Evolutionary conservation across 2,888 invertebrate genomes (phyloP), one percentile per base, ranked within the genome.

Genomic region (Drosophila gaucha): DNA sequence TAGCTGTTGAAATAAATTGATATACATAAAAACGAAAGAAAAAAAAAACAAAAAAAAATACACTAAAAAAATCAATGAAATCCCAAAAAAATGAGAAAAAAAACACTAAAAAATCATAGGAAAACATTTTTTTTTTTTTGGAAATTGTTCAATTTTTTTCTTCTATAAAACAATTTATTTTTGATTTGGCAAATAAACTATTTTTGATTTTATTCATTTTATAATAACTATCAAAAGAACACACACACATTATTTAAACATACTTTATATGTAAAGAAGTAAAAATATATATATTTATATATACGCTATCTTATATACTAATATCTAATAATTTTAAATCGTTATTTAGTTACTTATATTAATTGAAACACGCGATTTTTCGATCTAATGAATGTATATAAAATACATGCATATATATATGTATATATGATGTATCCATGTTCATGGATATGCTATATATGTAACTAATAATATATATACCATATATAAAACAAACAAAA

Each of bases 341-440:
- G 82, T 82, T 86, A 82, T 86, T 80, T 83, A 80, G 82, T 86
- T 83, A 84, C 78, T 63, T 82, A 80, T 82, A 71, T 86, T 79
- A 86, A 80, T 77, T 64, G 62, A 55, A 52, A 60, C 14, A 56
- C 5, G 41, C 59, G 41, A 46, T 43, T 56, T 62, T 49, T 44
- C 51, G 44, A 59, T 52, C 43, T 66, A 55, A 78, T 67, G 38
- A 52, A 55, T 56, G 57, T 54, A 50, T 54, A 76, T 52, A 59
- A 49, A 47, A 41, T 38, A 44, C 18, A 63, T 52, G 26, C 35
- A 60, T 38, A 74, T 51, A 39, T 46, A 9, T 47, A 51, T 55
- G 58, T 44, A 12, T 56, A 51, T 51, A 31, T 39, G 4, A 14
- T 8, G 41, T 39, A 22, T 24, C n/a, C n/a, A 24, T 5, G 3